Evolutionary conservation across 2,797 vertebrate species (phyloP).

Genomic region (Thripadectes ignobilis): DNA sequence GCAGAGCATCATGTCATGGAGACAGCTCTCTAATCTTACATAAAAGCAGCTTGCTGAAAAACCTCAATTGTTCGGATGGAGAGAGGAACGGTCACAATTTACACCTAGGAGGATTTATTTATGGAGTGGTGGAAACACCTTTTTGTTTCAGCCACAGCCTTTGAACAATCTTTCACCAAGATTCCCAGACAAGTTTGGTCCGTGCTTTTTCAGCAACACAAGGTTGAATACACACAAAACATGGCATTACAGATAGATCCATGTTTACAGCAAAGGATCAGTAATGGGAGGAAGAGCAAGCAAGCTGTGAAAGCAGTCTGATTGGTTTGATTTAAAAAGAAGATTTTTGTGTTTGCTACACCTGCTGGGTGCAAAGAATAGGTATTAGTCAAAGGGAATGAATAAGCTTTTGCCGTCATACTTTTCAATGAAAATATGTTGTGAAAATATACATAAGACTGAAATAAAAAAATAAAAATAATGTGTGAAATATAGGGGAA

Average conservation of each 20-base stretch:
- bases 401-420: not conserved
- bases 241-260: not conserved
- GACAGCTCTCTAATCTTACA: slow-evolving; percentile 47
- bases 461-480: not conserved
- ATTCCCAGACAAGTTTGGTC: not conserved
- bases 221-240: not conserved
- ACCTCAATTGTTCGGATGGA: not conserved
- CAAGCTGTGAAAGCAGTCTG: not conserved
- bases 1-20: slow-evolving; percentile 54
- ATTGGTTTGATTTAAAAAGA: not conserved
- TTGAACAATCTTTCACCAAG: not conserved
- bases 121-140: not conserved
- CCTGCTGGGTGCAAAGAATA: not conserved
- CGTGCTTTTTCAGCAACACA: not conserved
- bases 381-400: not conserved
- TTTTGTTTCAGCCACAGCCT: not conserved
- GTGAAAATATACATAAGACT: not conserved
- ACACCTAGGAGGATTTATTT: not conserved
- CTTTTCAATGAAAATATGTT: not conserved
- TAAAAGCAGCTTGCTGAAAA: slow-evolving; percentile 43
- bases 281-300: not conserved
- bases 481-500: not conserved
- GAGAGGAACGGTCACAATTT: not conserved
- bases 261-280: not conserved
- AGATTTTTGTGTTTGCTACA: not conserved